A percentile compares a stretch with the other conserved stretches of the same genome.
Evolutionary conservation across 1,140 invertebrate species (phyloP).

Genomic region (Thaumatotibia leucotreta): DNA sequence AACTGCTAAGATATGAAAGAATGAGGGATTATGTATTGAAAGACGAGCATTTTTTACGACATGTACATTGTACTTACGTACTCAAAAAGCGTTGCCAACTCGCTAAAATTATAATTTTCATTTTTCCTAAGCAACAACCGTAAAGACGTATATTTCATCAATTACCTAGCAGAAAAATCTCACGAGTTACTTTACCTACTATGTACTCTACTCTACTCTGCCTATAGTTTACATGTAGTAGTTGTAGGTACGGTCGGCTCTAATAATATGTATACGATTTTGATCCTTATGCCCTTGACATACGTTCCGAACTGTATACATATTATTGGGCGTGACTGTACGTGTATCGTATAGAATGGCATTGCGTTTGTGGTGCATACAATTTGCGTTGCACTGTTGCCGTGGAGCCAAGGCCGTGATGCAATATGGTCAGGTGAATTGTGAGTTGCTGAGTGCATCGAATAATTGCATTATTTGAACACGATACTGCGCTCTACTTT

Average conservation of each 20-base stretch:
- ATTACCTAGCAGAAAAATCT: background rate
- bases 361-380: conserved; percentile 29
- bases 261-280: no score
- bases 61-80: no score
- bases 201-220: no score
- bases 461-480: conserved; percentile 44
- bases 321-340: background rate
- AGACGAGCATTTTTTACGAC: background rate
- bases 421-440: conserved; percentile 54
- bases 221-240: no score
- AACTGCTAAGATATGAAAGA: background rate
- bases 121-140: background rate
- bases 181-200: background rate
- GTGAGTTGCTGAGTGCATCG: conserved; percentile 47
- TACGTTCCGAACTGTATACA: no score
- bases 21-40: background rate
- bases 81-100: background rate
- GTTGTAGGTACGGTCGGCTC: no score
- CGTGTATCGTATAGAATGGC: background rate
- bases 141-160: conserved; percentile 4
- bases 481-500: conserved; percentile 10
- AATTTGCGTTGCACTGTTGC: conserved; percentile 46
- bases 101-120: background rate
- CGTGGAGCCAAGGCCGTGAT: conserved; percentile 62
- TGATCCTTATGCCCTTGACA: no score